Evolutionary conservation across 2,888 invertebrate genomes (phyloP), one percentile per base, ranked within the genome.

Genomic region (Keiferia lycopersicella): DNA sequence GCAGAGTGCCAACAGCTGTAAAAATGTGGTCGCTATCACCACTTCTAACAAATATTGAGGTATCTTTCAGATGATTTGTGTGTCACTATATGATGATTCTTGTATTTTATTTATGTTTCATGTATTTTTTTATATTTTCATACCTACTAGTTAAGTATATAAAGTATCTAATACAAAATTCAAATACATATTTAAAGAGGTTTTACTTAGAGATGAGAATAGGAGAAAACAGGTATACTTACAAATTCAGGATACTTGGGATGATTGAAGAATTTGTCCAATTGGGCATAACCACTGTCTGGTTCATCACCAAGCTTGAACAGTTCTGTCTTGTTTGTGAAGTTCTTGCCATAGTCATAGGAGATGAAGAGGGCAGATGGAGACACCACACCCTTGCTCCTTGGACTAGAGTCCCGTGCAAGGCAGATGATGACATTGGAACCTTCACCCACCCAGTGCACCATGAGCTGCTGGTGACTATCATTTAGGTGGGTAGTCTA

Each of bases 401-500:
- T 78, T 11, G 93, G 93, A 63, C 92, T 90, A 14, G 95, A 94
- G 81, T 97, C 96, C 72, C 95, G 93, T 1, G 97, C 96, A 68
- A 98, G 88, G 76, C 97, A 97, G 69, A 98, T 95, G 74, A 98
- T 96, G 34, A 97, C 96, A 85, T 96, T 94, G 67, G 96, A 96
- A 20, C 95, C 95, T 83, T 96, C 96, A 30, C 98, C 97, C 12
- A 97, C 96, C 98, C 98, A 98, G 84, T 97, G 97, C 11, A 98
- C 97, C 94, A 98, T 96, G 75, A 98, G 86, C 81, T 97, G 96
- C 76, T 96, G 96, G 81, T 98, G 98, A 69, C 94, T 95, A 86
- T 98, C 97, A 86, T 97, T 96, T 22, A 98, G 91, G 65, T 93
- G 91, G 69, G 94, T 95, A 62, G 95, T 94, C 97, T 97, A 93